Evolutionary conservation across 1,140 invertebrate genomes (phyloP), one percentile per base, ranked within the genome.

Genomic region (Aphelenchoides avenae): DNA sequence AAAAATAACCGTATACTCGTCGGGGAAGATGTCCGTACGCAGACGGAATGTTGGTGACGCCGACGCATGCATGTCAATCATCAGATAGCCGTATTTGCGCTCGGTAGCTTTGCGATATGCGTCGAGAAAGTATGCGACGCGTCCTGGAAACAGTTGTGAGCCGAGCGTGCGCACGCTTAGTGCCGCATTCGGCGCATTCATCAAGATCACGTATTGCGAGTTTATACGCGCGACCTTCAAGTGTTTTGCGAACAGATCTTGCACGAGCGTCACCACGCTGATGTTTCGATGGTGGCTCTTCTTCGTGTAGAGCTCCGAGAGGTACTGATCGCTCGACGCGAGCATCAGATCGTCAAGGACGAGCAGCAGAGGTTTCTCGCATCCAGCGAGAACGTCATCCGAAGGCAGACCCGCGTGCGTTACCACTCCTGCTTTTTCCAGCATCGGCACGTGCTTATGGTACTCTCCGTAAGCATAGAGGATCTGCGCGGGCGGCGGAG

Each of bases 1-100:
- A 22, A 50, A 50, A n/a, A 50, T 18, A 13, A 50, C 30, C 18
- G 13, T 50, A n/a, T 40, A 30, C 5, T n/a, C 30, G 22, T 50
- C 47, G 4, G 33, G 31, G 42, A 50, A 50, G 33, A 50, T 50
- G 20, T 47, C 42, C 42, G 47, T 50, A 3, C 47, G 15, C 15
- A 50, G 47, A 4, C 47, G 47, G n/a, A 50, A 30, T 24, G 20
- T 7, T 5, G 47, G 47, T n/a, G 33, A 30, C 5, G 47, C 33
- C 7, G 47, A 46, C 15, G 47, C 47, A 47, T 50, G 47, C 47
- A 50, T 50, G 22, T 50, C 47, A n/a, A 50, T 50, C 24, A 50
- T n/a, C 13, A 50, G 37, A 34, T 50, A 50, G 11, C 47, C 47
- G 7, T 50, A 50, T 13, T 30, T 30, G 13, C 30, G 24, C 1